Percentiles rank a stretch among this genome's conserved stretches.
These are phyloP conservation scores for Philereme vetulata DNA, from an alignment of 2,888 invertebrate genomes.

Conservation along the genomic window DNA sequence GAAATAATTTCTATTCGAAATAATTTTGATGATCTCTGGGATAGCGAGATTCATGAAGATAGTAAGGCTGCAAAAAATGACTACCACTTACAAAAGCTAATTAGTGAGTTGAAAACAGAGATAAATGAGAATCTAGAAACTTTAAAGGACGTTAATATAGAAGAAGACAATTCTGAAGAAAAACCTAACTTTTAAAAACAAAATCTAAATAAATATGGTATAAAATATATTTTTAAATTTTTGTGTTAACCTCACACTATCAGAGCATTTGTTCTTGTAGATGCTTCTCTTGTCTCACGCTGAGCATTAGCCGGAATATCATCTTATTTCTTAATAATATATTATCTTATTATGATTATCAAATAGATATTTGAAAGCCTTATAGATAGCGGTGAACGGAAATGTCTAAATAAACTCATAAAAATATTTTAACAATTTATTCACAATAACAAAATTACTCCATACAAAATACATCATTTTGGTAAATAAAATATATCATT, in stretches of 20 bases:
- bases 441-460: conserved; percentile 73
- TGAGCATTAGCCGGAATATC: too few relatives aligned
- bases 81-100: conserved; percentile 13
- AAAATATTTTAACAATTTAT: conserved; percentile 65
- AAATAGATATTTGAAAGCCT: too few relatives aligned
- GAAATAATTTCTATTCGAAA: conserved; percentile 29
- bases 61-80: conserved; percentile 13
- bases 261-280: too few relatives aligned
- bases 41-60: conserved; percentile 15
- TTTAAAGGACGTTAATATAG: conserved; percentile 6
- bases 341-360: too few relatives aligned
- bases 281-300: too few relatives aligned
- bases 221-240: too few relatives aligned
- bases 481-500: conserved; percentile 53
- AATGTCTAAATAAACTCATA: too few relatives aligned
- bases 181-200: conserved; percentile 3
- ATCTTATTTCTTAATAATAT: too few relatives aligned
- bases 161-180: conserved; percentile 21
- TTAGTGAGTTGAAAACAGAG: conserved; percentile 21
- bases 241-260: too few relatives aligned
- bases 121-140: conserved; percentile 18
- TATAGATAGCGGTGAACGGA: too few relatives aligned
- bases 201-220: neutral
- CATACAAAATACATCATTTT: conserved; percentile 75
- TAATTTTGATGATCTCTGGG: conserved; percentile 35